These are phyloP conservation scores for Corbicula japonica DNA, from an alignment of 2,888 invertebrate genomes.

Conservation along the genomic window DNA sequence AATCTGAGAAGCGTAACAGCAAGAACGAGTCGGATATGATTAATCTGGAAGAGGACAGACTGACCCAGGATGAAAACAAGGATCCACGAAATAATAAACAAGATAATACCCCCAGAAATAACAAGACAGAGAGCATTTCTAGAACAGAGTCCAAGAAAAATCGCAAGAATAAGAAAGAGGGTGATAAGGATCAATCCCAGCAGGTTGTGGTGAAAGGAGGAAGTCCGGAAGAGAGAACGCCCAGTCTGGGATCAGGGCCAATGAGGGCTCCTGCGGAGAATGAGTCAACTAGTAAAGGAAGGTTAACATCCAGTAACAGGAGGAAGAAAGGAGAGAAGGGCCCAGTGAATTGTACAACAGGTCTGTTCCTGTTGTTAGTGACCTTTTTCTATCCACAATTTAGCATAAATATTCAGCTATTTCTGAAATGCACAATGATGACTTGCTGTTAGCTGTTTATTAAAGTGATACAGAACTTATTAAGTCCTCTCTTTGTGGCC, in stretches of 20 bases:
- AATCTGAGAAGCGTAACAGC: slow-evolving; percentile 52
- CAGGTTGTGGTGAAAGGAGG: slow-evolving; percentile 16
- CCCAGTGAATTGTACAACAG: slow-evolving; percentile 54
- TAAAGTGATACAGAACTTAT: too few relatives aligned
- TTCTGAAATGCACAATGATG: too few relatives aligned
- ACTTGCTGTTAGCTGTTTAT: too few relatives aligned
- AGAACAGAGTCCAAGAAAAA: slow-evolving; percentile 72
- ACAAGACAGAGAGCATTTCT: slow-evolving; percentile 38
- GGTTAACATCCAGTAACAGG: slow-evolving; percentile 18
- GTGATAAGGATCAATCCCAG: slow-evolving; percentile 49
- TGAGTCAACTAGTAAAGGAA: slow-evolving; percentile 30
- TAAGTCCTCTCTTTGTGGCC: too few relatives aligned
- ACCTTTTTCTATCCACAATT: too few relatives aligned
- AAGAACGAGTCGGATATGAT: slow-evolving; percentile 45
- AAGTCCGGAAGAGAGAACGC: slow-evolving; percentile 23
- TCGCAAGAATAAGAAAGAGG: slow-evolving; percentile 67
- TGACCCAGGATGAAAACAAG: slow-evolving; percentile 59
- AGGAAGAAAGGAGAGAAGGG: slow-evolving; percentile 37
- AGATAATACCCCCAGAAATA: slow-evolving; percentile 38
- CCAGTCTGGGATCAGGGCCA: slow-evolving; percentile 19
- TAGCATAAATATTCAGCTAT: too few relatives aligned
- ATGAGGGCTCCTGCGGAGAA: slow-evolving; percentile 27
- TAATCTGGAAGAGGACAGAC: slow-evolving; percentile 13
- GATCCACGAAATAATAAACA: slow-evolving; percentile 60
- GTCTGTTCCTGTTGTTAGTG: too few relatives aligned